Conservation (phyloP, 1,140 invertebrate species). For the Ostrea denselamellosa region DNA sequence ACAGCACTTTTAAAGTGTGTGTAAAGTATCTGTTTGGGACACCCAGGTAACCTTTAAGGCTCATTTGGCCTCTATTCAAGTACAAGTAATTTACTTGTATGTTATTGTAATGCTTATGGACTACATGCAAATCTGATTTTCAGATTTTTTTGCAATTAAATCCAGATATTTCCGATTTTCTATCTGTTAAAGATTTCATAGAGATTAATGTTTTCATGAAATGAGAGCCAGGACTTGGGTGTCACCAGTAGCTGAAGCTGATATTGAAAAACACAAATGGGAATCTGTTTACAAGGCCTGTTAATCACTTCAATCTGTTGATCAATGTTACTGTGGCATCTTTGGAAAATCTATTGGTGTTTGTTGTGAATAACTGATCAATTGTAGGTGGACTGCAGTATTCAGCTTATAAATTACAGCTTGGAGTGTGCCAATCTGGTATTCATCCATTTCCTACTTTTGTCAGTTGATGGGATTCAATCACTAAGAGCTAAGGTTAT, state of each 20-base stretch:
- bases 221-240: background rate
- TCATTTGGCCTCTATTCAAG: no score
- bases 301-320: constrained; percentile 23
- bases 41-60: no score
- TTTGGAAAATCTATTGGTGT: constrained; percentile 19
- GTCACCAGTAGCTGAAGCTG: background rate
- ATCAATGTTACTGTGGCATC: background rate
- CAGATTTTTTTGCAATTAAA: no score
- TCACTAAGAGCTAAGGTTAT: background rate
- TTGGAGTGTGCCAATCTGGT: background rate
- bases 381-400: background rate
- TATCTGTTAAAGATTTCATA: no score
- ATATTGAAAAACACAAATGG: background rate
- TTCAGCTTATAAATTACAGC: background rate
- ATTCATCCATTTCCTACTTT: background rate
- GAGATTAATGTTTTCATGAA: background rate
- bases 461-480: background rate
- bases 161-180: no score
- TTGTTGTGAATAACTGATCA: constrained; percentile 18
- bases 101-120: no score
- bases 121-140: no score
- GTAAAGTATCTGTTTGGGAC: no score
- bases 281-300: background rate
- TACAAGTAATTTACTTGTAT: no score
- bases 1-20: no score